These are phyloP conservation scores for Clarias gariepinus DNA, from an alignment of 2,113 vertebrate species.

Conservation along the genomic window DNA sequence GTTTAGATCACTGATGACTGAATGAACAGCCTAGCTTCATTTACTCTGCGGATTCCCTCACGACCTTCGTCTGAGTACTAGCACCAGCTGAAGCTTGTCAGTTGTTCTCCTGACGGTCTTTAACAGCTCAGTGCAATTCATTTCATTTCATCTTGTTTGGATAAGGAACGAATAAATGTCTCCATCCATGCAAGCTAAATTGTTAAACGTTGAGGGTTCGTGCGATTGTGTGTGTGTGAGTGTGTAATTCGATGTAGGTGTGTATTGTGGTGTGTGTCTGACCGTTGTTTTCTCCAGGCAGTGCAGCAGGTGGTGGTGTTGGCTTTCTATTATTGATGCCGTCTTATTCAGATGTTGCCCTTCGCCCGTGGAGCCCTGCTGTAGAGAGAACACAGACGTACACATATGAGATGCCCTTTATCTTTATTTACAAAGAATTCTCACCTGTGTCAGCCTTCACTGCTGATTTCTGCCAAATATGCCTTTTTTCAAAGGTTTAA, in stretches of 20 bases:
- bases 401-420: slow-evolving; percentile 43
- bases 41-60: not conserved
- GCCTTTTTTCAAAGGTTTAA: not conserved
- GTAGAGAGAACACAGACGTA: slow-evolving; percentile 49
- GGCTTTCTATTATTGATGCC: slow-evolving; percentile 90
- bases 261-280: slow-evolving; percentile 66
- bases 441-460: not conserved
- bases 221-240: slow-evolving; percentile 10
- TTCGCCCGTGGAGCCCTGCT: slow-evolving; percentile 86
- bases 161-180: slow-evolving; percentile 7
- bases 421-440: slow-evolving; percentile 18
- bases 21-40: not conserved
- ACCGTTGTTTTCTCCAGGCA: slow-evolving; percentile 99
- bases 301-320: slow-evolving; percentile 98
- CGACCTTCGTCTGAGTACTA: not conserved
- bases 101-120: not conserved
- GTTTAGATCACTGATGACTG: not conserved
- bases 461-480: not conserved
- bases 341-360: slow-evolving; percentile 84
- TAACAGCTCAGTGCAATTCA: not conserved
- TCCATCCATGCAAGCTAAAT: slow-evolving; percentile 2
- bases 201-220: not conserved
- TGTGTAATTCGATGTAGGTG: not conserved
- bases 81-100: not conserved
- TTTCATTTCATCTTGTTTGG: not conserved